Evolutionary conservation across 2,113 vertebrate genomes (phyloP).

Genomic region (Chaenogobius annularis): DNA sequence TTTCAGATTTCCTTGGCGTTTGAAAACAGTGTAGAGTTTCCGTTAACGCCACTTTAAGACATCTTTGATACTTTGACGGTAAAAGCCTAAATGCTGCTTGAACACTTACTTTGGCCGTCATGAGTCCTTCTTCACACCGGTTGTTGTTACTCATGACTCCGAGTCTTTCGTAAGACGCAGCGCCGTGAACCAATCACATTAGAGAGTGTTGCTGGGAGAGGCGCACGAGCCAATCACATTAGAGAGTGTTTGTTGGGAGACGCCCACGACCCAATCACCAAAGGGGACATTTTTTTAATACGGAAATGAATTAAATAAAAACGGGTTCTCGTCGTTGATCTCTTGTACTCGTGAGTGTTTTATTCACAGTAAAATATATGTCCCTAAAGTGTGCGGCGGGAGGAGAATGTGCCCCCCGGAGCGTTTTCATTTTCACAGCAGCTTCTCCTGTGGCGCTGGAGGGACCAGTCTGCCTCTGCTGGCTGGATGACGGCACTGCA

Average conservation of each 20-base stretch:
- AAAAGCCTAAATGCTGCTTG: neutral
- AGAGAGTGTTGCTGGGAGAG: accelerated
- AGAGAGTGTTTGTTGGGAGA: neutral
- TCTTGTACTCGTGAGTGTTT: neutral
- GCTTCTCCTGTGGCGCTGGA: too few species aligned
- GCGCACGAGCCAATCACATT: conserved; percentile 37
- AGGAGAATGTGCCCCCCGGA: neutral
- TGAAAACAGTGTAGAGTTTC: neutral
- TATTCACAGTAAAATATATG: neutral
- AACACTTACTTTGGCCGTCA: conserved; percentile 16
- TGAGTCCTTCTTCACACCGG: neutral
- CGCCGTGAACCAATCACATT: conserved; percentile 35
- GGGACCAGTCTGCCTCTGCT: conserved; percentile 31
- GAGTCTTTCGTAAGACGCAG: conserved; percentile 3
- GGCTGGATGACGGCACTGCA: conserved; percentile 21
- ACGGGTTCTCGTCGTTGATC: neutral
- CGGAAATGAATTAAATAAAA: conserved; percentile 35
- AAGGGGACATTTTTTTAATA: neutral
- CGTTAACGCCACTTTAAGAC: neutral
- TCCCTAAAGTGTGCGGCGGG: neutral
- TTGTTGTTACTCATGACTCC: neutral
- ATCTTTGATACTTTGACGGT: neutral
- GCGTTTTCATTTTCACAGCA: neutral
- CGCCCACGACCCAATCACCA: conserved; percentile 28
- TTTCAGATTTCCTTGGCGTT: neutral